phyloP scores from a whole-genome alignment of 2,888 invertebrate species.

The Xestia ashworthii region DNA sequence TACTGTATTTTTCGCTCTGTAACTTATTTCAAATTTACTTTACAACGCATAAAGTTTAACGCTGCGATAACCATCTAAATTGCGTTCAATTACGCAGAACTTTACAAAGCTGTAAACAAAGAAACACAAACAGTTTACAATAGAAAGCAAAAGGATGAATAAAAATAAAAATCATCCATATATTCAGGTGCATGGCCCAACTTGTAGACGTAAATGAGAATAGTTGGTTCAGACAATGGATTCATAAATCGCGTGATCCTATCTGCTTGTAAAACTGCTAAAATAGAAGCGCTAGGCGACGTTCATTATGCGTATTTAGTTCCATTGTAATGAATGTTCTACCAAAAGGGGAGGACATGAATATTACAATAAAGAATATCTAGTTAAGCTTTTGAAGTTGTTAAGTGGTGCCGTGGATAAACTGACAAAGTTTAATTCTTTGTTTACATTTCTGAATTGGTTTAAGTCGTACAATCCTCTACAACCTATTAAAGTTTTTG shows the following conservation, averaged over 20 bases:
- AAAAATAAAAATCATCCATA: constrained; percentile 72
- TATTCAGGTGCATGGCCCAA: constrained; percentile 70
- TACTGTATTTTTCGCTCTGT: constrained; percentile 17
- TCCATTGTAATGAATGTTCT: constrained; percentile 81
- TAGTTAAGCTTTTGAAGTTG: constrained; percentile 56
- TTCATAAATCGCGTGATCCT: constrained; percentile 85
- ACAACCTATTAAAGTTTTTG: constrained; percentile 1
- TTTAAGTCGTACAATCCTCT: background rate
- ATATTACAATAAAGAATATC: constrained; percentile 67
- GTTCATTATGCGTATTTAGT: constrained; percentile 84
- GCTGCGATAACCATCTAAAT: constrained; percentile 56
- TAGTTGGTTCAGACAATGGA: constrained; percentile 83
- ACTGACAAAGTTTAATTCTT: constrained; percentile 16
- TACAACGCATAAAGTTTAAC: constrained; percentile 38
- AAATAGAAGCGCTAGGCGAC: constrained; percentile 79
- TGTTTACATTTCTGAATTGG: constrained; percentile 19
- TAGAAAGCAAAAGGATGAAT: constrained; percentile 62
- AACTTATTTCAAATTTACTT: constrained; percentile 15
- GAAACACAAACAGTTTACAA: constrained; percentile 59
- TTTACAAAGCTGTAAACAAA: constrained; percentile 47
- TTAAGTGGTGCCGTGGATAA: constrained; percentile 48
- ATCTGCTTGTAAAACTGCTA: constrained; percentile 82
- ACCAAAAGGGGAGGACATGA: constrained; percentile 75
- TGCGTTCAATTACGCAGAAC: constrained; percentile 56
- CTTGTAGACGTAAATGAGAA: constrained; percentile 83